Percentiles rank a stretch among this genome's conserved stretches.
phyloP scores from a whole-genome alignment of 64 coral and sea anemone species.

The Hydrozoanthus tunicans region DNA sequence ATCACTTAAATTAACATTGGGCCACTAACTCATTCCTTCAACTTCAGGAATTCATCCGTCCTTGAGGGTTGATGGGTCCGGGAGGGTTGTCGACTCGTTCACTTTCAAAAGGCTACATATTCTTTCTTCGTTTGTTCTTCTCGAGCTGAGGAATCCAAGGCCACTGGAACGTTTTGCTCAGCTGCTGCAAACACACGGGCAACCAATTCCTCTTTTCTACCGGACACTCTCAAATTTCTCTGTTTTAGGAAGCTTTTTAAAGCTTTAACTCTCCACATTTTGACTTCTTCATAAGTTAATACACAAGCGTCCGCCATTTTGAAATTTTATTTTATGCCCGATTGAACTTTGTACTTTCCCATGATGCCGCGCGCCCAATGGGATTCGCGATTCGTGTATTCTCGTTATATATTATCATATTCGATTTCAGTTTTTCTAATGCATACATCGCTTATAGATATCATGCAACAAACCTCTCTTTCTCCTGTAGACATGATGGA shows the following conservation, averaged over 20 bases:
- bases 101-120: constrained; percentile 19
- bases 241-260: constrained; percentile 48
- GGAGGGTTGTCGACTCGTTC: constrained; percentile 26
- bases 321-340: background rate
- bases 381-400: background rate
- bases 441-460: background rate
- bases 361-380: background rate
- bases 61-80: constrained; percentile 49
- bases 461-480: constrained; percentile 79
- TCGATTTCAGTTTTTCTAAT: no score
- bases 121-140: constrained; percentile 15
- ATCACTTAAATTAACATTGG: constrained; percentile 62
- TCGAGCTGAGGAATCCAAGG: background rate
- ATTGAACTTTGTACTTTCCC: constrained; percentile 15
- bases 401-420: no score
- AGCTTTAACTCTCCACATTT: constrained; percentile 58
- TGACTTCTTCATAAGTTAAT: constrained; percentile 28
- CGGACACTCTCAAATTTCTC: constrained; percentile 43
- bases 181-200: constrained; percentile 62
- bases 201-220: constrained; percentile 55
- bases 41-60: constrained; percentile 50
- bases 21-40: constrained; percentile 58
- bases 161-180: constrained; percentile 46
- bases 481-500: constrained; percentile 69
- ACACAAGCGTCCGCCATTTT: background rate